phyloP scores from a whole-genome alignment of 1,140 invertebrate genomes.

The Andricus grossulariae region DNA sequence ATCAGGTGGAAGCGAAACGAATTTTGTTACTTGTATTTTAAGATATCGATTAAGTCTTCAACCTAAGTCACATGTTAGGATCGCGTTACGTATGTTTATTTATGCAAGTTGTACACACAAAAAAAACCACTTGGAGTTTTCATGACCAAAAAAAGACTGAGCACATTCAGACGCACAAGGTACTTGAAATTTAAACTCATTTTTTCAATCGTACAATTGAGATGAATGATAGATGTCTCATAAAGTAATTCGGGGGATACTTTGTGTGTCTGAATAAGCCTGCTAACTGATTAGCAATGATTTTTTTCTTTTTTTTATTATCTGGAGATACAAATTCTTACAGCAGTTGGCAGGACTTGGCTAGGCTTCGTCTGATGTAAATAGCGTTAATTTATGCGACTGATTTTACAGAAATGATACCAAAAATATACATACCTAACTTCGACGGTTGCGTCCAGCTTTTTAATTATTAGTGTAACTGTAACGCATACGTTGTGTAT shows the following conservation, averaged over 20 bases:
- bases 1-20: not conserved
- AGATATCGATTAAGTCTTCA: not conserved
- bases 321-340: not conserved
- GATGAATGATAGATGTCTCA: not conserved
- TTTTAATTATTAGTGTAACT: constrained; percentile 23
- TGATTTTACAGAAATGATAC: constrained; percentile 26
- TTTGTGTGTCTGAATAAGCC: constrained; percentile 15
- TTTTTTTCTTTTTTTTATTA: not conserved
- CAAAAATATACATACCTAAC: constrained; percentile 27
- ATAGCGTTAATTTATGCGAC: constrained; percentile 28
- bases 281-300: constrained; percentile 14
- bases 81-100: not conserved
- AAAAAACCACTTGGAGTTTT: constrained; percentile 25
- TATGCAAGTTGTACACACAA: not conserved
- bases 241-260: not conserved
- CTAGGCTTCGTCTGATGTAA: constrained; percentile 24
- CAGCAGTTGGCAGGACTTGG: not conserved
- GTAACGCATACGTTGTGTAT: constrained; percentile 1
- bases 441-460: constrained; percentile 28
- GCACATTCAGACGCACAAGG: not conserved
- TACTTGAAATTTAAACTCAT: not conserved
- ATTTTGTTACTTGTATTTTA: not conserved
- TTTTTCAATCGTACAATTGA: not conserved
- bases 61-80: not conserved
- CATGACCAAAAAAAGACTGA: constrained; percentile 32